Base-by-base conservation (phyloP, 2,888 invertebrate genomes). In the Andrena flavipes region DNA sequence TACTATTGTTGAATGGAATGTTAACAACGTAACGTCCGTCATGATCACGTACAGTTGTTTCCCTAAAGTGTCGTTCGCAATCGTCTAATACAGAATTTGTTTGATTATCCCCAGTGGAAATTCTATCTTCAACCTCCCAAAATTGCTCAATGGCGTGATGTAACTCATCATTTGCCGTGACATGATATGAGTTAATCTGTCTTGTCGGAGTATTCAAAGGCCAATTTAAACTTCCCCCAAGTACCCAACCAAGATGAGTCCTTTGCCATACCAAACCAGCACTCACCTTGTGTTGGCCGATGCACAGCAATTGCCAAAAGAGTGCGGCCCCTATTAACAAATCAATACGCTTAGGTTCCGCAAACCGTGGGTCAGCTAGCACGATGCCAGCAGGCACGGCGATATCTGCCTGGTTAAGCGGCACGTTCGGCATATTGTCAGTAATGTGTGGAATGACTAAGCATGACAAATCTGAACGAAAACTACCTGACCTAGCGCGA, bases 301-400 rank as follows among this genome's bases (percentile, higher is more conserved):
- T 51, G 13, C 76, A 76, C 0, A 72, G 2, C 8, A 80, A 6
- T 6, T 71, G 13, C 71, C 75, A 76, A 30, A 80, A 80, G 0
- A 80, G 10, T 0, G 64, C 51, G 2, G 70, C 70, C 7, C 80
- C 76, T n/a, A 80, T 75, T 7, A 80, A 13, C 0, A 76, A 16
- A 23, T 80, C 80, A 16, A 80, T 67, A 2, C 48, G 42, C 1
- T 59, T 16, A 0, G 64, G 70, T n/a, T 33, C 23, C 7, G 76
- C 20, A 23, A 76, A 80, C 0, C 33, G 20, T 2, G 67, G 80
- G n/a, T 80, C 80, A 2, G 75, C 75, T 3, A 48, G 49, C 10
- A 13, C 64, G 13, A 33, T 60, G 2, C 68, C 49, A 29, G 5
- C 1, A 1, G 76, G 59, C 16, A 76, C 30, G 2, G 20, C 8